phyloP scores from a whole-genome alignment of 2,113 vertebrate species.

The Syrrhaptes paradoxus region DNA sequence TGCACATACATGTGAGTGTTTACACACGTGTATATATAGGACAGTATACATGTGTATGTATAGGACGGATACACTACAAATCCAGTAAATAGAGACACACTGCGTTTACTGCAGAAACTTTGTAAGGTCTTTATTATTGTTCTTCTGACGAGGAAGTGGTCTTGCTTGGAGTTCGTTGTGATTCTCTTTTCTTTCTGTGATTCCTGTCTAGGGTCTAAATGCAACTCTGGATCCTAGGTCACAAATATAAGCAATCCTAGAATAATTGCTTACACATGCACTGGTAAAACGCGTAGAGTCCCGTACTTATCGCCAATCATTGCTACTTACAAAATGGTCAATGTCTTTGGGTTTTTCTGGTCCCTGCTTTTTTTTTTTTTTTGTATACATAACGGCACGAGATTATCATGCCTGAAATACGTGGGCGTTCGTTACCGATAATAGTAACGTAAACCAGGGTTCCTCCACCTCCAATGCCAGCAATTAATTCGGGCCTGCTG shows the following conservation, averaged over 20 bases:
- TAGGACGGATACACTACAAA: neutral
- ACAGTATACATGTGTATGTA: neutral
- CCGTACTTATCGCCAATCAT: neutral
- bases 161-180: neutral
- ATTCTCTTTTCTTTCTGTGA: neutral
- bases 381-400: neutral
- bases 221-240: neutral
- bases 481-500: slow-evolving; percentile 15
- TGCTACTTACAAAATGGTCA: neutral
- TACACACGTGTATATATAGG: neutral
- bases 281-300: neutral
- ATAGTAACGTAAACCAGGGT: slow-evolving; percentile 21
- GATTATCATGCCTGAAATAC: slow-evolving; percentile 8
- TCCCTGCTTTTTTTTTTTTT: neutral
- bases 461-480: neutral
- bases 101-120: neutral
- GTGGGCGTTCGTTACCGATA: neutral
- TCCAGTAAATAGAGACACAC: neutral
- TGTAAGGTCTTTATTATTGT: neutral
- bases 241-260: slow-evolving; percentile 47
- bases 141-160: neutral
- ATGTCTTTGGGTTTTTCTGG: neutral
- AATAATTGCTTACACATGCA: slow-evolving; percentile 66
- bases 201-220: neutral
- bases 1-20: neutral